Evolutionary conservation across 37 sponge, comb jelly and placozoan species (phyloP), one percentile per base, ranked within the genome.

Genomic region (Axinella damicornis): DNA sequence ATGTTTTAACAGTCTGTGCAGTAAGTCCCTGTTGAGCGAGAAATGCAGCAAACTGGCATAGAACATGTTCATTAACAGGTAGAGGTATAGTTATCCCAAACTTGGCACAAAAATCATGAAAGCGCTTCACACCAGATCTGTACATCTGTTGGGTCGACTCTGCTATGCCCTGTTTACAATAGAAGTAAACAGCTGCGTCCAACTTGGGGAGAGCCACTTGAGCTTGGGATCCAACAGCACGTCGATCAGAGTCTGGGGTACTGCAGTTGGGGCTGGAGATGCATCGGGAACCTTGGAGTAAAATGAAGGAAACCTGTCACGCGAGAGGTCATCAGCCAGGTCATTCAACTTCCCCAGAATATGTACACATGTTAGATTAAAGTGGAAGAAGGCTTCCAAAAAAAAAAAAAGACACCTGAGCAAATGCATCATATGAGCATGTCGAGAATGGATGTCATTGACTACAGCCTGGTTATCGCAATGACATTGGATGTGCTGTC

Each of bases 391-490:
- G 13, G 79, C 79, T 33, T 77, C 65, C 21, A 76, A 9, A 63
- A 77, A 77, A 21, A 65, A 46, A 9, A 61, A 40, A 2, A 80
- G 39, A 15, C 54, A 66, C 24, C 81, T 22, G 20, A 80, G 68
- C 18, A 80, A n/a, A 13, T 66, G 81, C 67, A 80, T 80, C 27
- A 80, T 15, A 25, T 22, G 15, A 41, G 2, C 16, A 5, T 80
- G 70, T 53, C 68, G 34, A 38, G 46, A 40, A 11, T 28, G 30
- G 15, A 80, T 18, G 1, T 21, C 68, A 2, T 21, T 0, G n/a
- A 80, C 81, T 52, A 80, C 81, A 25, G 80, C 65, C n/a, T 0
- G 53, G 59, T 86, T 86, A 13, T 78, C 40, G 14, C 83, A 70
- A 64, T 5, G 39, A 33, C 22, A 19, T 34, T 56, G 19, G 35